Conservation (phyloP, 2,113 vertebrate species). For the Chrysemys picta region DNA sequence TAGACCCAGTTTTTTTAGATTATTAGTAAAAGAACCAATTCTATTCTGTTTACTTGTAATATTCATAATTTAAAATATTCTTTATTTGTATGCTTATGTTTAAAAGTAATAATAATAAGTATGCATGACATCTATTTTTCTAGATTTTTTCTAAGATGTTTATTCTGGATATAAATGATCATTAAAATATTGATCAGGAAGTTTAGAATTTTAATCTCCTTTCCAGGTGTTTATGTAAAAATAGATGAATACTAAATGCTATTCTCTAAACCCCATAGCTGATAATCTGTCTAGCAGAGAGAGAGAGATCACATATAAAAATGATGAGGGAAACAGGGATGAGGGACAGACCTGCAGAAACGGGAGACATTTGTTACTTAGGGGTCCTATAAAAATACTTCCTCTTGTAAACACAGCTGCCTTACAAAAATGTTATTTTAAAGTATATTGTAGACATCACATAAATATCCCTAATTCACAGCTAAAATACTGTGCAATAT, state of each 20-base stretch:
- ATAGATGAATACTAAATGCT: constrained; percentile 48
- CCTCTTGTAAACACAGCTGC: constrained; percentile 88
- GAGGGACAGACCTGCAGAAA: constrained; percentile 61
- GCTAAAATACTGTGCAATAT: constrained; percentile 29
- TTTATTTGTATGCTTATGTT: neutral
- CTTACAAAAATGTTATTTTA: constrained; percentile 56
- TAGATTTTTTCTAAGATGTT: neutral
- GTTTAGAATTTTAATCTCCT: constrained; percentile 68
- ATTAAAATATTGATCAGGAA: neutral
- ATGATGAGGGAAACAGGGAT: constrained; percentile 58
- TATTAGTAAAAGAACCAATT: neutral
- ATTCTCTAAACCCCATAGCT: constrained; percentile 70
- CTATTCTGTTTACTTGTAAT: neutral
- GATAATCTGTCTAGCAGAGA: constrained; percentile 58
- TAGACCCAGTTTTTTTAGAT: neutral
- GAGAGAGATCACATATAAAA: constrained; percentile 47
- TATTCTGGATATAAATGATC: neutral
- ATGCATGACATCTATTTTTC: neutral
- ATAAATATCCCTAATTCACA: constrained; percentile 54
- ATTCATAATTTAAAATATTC: neutral
- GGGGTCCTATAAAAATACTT: constrained; percentile 78
- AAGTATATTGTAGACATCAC: constrained; percentile 48
- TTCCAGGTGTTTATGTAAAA: constrained; percentile 72
- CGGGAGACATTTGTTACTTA: constrained; percentile 65
- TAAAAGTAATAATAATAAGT: neutral